A percentile compares a stretch with the other conserved stretches of the same genome.
These are phyloP conservation scores for Lepidurus arcticus DNA, from an alignment of 1,140 invertebrate species.

Conservation along the genomic window DNA sequence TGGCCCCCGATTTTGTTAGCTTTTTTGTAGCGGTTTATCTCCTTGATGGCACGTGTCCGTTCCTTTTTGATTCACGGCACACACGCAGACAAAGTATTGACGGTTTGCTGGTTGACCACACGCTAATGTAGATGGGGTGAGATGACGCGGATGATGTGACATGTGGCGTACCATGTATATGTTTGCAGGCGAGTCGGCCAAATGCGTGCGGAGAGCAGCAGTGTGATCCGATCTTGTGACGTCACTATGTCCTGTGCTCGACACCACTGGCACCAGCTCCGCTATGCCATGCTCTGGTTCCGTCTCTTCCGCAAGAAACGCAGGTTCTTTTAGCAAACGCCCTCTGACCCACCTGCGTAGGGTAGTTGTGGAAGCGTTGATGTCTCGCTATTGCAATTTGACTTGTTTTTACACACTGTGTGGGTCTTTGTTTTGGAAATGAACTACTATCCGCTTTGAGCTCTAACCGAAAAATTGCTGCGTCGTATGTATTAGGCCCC, in stretches of 20 bases:
- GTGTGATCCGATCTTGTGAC: neutral
- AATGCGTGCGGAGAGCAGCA: neutral
- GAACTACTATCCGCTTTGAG: neutral
- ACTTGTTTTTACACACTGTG: no score
- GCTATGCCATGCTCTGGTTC: conserved; percentile 30
- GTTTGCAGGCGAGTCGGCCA: neutral
- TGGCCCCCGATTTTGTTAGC: no score
- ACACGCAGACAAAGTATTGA: neutral
- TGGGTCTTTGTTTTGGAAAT: no score
- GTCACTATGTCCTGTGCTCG: neutral
- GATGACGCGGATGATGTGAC: neutral
- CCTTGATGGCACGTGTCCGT: no score
- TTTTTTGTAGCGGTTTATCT: no score
- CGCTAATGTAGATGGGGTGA: neutral
- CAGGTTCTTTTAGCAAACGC: conserved; percentile 25
- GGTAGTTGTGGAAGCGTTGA: no score
- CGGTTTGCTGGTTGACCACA: neutral
- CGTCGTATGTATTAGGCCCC: conserved; percentile 22
- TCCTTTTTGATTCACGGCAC: neutral
- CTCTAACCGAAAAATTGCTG: neutral
- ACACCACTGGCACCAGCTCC: conserved; percentile 1
- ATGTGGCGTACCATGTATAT: neutral
- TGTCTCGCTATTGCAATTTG: no score
- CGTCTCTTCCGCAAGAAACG: conserved; percentile 36
- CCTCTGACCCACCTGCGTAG: no score